Conservation (phyloP, 2,113 vertebrate species). For the Cyphomyrus discorhynchus region DNA sequence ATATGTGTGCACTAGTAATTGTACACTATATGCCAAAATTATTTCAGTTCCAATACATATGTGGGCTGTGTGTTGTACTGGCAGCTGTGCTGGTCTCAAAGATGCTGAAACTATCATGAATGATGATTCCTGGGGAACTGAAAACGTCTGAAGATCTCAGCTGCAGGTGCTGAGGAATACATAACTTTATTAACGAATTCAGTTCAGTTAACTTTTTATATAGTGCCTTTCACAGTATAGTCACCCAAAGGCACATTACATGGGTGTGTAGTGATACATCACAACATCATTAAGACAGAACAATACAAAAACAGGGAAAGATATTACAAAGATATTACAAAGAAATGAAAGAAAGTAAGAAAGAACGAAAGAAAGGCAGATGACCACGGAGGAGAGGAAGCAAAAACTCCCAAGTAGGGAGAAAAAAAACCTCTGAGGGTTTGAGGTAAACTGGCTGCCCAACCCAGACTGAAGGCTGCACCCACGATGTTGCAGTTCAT, state of each 20-base stretch:
- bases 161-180: background rate
- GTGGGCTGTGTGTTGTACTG: background rate
- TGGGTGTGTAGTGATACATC: background rate
- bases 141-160: background rate
- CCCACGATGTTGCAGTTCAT: background rate
- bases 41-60: background rate
- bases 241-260: background rate
- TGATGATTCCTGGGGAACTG: background rate
- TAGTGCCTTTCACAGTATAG: background rate
- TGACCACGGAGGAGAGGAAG: background rate
- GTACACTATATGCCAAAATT: background rate
- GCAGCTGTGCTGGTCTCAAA: background rate
- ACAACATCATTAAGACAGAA: background rate
- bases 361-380: background rate
- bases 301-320: background rate
- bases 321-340: background rate
- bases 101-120: background rate
- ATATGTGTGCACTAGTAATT: background rate
- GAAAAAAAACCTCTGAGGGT: no score
- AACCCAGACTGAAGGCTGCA: background rate
- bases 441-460: no score
- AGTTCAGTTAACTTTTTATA: background rate
- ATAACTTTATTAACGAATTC: background rate
- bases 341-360: background rate
- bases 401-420: background rate